Evolutionary conservation across 2,113 vertebrate species (phyloP), one percentile per base, ranked within the genome.

Genomic region (Anthoscopus minutus): DNA sequence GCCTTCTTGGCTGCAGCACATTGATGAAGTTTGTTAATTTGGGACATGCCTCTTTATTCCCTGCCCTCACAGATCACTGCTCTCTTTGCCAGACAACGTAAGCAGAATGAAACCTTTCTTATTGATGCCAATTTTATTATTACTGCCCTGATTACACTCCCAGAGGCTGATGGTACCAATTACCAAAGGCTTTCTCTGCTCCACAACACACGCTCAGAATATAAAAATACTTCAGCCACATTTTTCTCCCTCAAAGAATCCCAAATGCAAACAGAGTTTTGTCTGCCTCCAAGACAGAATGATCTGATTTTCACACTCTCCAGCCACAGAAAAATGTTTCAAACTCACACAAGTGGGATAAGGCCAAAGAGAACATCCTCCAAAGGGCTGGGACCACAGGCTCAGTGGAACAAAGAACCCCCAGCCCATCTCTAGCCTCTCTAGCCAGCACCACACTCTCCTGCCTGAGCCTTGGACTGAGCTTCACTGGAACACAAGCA

Each of bases 11-110:
- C 80, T 86, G 91, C 86, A 83, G 72, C 13, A 3, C 67, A 56
- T 21, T 67, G 88, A 95, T 69, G 86, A 94, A 96, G 71, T 86
- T 92, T 64, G 79, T 82, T 93, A 86, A 97, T 94, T 78, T 93
- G 91, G 88, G 93, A 89, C 7, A 16, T 65, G 88, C 54, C 83
- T 89, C 82, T 94, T 96, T 92, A 84, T 66, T 54, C 89, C 76
- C 83, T 89, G 91, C 84, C 76, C 89, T 71, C 51, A 85, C 17
- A 87, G 66, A 92, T 79, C 69, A 81, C 88, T 54, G 65, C 88
- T 94, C 35, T 70, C 66, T 94, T 66, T 85, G 88, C 71, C 84
- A 94, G 94, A 93, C 94, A 94, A 88, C 8, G 20, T 56, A 61
- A 88, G 73, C 87, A 64, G 82, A 87, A 96, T 58, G 76, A 96